Evolutionary conservation across 37 sponge, comb jelly and placozoan genomes (phyloP), one percentile per base, ranked within the genome.

Genomic region (Corticium candelabrum): DNA sequence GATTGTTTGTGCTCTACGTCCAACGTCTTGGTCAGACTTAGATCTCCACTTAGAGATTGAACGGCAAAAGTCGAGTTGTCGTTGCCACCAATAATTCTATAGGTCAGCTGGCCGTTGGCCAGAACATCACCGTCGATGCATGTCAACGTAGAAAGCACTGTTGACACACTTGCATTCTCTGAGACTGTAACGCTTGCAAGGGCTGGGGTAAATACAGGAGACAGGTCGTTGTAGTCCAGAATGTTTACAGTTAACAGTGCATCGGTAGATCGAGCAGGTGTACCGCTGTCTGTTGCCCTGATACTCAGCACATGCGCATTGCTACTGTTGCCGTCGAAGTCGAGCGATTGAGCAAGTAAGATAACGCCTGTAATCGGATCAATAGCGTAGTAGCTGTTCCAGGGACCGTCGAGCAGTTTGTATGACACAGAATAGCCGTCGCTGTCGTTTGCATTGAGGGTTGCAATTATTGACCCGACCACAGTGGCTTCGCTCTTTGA

Each of bases 71-170:
- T 50, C 15, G 15, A 11, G 62, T 11, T 21, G 21, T 21, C 62
- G 62, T 70, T 70, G 33, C 73, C 73, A 35, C 29, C 7, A 32
- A 29, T 70, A 32, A 70, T 70, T 35, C 21, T 70, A 68, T 86
- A 90, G n/a, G 27, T 5, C 27, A 90, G 27, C 0, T 67, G 79
- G 32, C 90, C 90, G 81, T 90, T 80, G 34, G 62, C 62, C 62
- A 50, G 21, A 21, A 73, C 67, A 35, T 90, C 90, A 29, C 7
- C 74, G 68, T 90, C 90, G 5, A 36, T 84, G 1, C 83, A 85
- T 0, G 50, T 68, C 29, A 84, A 37, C 35, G 81, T 79, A 40
- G 40, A 40, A 11, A 90, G 56, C 35, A 15, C 38, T 3, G 62
- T 57, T 40, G 81, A 80, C 0, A 79, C 77, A n/a, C 74, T 50